phyloP scores from a whole-genome alignment of 2,888 invertebrate species.

The Leucania comma region DNA sequence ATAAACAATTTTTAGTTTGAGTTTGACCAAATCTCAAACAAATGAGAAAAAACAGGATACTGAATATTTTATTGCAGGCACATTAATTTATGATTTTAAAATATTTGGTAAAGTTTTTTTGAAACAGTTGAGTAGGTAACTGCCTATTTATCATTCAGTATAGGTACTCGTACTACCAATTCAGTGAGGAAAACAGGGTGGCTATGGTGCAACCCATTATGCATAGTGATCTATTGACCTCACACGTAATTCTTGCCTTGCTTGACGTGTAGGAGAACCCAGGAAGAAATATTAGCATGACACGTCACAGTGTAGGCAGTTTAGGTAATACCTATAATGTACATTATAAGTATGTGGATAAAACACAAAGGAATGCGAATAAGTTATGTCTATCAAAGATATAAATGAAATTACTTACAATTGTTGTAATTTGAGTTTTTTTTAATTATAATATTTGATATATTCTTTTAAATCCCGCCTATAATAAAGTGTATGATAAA shows the following conservation, averaged over 20 bases:
- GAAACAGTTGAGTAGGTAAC: not conserved
- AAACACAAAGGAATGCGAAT: not conserved
- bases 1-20: too few species aligned
- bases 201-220: conserved; percentile 24
- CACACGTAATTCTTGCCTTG: conserved; percentile 23
- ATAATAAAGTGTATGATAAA: too few species aligned
- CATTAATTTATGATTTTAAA: too few species aligned
- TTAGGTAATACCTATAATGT: conserved; percentile 12
- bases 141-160: conserved; percentile 10
- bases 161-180: not conserved
- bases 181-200: conserved; percentile 24
- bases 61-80: not conserved
- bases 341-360: too few species aligned
- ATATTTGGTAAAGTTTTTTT: too few species aligned
- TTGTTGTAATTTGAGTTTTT: too few species aligned
- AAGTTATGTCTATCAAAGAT: too few species aligned
- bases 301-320: conserved; percentile 9
- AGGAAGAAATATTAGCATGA: conserved; percentile 26
- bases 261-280: conserved; percentile 36
- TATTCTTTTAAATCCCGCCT: too few species aligned
- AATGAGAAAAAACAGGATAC: not conserved
- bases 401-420: too few species aligned
- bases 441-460: too few species aligned
- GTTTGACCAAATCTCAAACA: not conserved
- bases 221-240: conserved; percentile 37